Evolutionary conservation across 2,797 vertebrate species (phyloP).

Genomic region (Chromis chromis): DNA sequence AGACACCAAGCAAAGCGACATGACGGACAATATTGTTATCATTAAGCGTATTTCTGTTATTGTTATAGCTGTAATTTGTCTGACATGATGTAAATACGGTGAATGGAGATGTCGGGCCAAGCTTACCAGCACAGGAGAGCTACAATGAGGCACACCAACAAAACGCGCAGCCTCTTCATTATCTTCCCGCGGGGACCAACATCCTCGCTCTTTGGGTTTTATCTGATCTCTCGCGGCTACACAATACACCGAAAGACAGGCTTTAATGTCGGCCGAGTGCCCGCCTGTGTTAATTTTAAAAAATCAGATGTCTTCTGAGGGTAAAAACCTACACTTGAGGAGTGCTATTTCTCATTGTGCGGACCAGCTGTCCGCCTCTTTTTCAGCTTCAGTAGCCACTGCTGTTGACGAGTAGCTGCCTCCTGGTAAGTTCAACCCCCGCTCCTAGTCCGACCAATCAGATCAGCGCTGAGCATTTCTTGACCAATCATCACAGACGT

Average conservation of each 20-base stretch:
- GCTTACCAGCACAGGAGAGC: slow-evolving; percentile 89
- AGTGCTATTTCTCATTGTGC: slow-evolving; percentile 58
- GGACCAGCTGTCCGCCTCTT: slow-evolving; percentile 25
- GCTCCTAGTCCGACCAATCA: slow-evolving; percentile 65
- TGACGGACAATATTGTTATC: accelerated
- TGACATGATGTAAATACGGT: background rate
- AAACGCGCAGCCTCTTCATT: slow-evolving; percentile 89
- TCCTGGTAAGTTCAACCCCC: slow-evolving; percentile 52
- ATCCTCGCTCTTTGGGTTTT: slow-evolving; percentile 85
- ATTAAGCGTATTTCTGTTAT: background rate
- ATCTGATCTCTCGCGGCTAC: slow-evolving; percentile 58
- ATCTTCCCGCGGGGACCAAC: slow-evolving; percentile 91
- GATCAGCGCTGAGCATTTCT: background rate
- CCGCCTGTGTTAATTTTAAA: no score
- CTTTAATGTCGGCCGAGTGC: no score
- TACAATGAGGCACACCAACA: slow-evolving; percentile 87
- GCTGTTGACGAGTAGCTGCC: slow-evolving; percentile 46
- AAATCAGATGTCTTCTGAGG: slow-evolving; percentile 10
- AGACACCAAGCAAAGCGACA: slow-evolving; percentile 9
- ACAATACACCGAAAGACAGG: slow-evolving; percentile 37
- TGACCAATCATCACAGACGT: slow-evolving; percentile 63
- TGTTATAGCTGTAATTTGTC: background rate
- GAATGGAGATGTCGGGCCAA: slow-evolving; percentile 1
- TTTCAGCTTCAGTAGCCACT: slow-evolving; percentile 52
- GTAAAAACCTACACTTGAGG: slow-evolving; percentile 41